phyloP scores from a whole-genome alignment of 2,113 vertebrate genomes.

The Eptesicus fuscus region DNA sequence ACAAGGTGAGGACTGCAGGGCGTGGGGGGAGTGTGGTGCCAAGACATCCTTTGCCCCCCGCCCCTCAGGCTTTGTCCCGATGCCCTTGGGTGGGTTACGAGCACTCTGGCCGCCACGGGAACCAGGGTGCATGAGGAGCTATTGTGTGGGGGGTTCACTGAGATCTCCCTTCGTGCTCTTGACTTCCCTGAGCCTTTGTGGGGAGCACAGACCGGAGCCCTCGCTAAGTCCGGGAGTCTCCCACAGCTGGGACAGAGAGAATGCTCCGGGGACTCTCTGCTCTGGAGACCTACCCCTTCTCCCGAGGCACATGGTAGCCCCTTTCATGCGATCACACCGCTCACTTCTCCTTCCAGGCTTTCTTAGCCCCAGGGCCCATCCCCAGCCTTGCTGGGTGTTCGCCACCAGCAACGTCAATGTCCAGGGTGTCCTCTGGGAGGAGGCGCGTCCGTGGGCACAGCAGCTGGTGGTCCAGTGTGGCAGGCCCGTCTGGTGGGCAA shows the following conservation, averaged over 20 bases:
- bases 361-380: background rate
- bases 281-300: background rate
- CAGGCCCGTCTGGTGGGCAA: background rate
- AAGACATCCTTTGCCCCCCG: background rate
- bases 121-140: background rate
- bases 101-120: background rate
- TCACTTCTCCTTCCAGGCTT: background rate
- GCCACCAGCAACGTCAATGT: background rate
- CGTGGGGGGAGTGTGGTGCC: background rate
- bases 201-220: background rate
- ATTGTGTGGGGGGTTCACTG: background rate
- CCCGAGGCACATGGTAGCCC: background rate
- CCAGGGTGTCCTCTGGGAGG: background rate
- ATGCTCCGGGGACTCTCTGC: background rate
- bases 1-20: slow-evolving; percentile 83
- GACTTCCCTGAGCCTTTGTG: background rate
- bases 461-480: background rate
- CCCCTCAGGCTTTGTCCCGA: background rate
- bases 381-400: background rate
- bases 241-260: background rate
- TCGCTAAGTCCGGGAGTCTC: background rate
- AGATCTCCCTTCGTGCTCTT: background rate
- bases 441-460: background rate
- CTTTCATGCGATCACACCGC: background rate
- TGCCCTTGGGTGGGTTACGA: background rate